A percentile compares a stretch with the other conserved stretches of the same genome.
Evolutionary conservation across 2,113 vertebrate species (phyloP).

Genomic region (Cromileptes altivelis): DNA sequence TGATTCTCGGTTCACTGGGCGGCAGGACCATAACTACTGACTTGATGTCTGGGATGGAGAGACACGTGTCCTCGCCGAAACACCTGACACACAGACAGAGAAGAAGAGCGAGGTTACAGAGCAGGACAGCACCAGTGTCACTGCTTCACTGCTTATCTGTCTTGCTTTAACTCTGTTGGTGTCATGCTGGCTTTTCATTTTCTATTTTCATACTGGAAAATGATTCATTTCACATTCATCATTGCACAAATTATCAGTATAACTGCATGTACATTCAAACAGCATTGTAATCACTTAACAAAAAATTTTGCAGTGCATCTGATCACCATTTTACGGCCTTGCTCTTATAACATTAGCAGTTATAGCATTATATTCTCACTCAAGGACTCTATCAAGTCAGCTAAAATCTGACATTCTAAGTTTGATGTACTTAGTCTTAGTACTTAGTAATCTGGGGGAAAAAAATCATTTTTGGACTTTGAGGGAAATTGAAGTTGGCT

Average conservation of each 20-base stretch:
- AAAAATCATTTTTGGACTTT: neutral
- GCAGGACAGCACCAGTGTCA: neutral
- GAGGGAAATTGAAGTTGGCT: too few species aligned
- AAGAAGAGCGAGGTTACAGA: neutral
- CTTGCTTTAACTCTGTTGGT: neutral
- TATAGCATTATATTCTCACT: neutral
- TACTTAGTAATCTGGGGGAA: neutral
- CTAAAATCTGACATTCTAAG: neutral
- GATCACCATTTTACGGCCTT: neutral
- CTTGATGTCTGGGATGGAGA: constrained; percentile 92
- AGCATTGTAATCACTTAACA: neutral
- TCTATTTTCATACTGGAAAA: neutral
- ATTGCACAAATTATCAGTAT: neutral
- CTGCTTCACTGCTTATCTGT: constrained; percentile 6
- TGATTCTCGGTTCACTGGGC: constrained; percentile 95
- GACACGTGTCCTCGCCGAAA: constrained; percentile 96
- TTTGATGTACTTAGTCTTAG: neutral
- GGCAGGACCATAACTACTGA: constrained; percentile 93
- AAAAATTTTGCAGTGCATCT: neutral
- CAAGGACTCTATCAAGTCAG: neutral
- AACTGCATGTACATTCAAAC: neutral
- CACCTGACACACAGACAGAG: constrained; percentile 84
- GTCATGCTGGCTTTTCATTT: neutral
- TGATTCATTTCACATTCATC: neutral
- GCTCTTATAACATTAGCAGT: neutral